A percentile compares a stretch with the other conserved stretches of the same genome.
phyloP scores from a whole-genome alignment of 2,113 vertebrate genomes.

The Acinonyx jubatus region DNA sequence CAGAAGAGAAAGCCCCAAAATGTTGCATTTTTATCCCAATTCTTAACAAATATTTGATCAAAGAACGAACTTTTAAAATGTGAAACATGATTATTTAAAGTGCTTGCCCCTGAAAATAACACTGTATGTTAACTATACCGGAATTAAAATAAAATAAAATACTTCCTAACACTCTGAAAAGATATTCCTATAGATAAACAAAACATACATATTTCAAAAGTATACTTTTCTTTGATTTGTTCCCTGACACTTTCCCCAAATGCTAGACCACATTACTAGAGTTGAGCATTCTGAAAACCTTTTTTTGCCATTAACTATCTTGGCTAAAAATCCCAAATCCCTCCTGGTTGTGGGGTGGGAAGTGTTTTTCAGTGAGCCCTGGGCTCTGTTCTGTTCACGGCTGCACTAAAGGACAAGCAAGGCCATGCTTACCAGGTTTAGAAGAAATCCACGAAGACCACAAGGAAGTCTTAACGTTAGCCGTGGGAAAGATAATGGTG shows the following conservation, averaged over 20 bases:
- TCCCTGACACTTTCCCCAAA: neutral
- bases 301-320: neutral
- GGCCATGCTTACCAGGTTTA: neutral
- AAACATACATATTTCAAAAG: neutral
- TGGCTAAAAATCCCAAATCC: neutral
- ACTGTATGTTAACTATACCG: neutral
- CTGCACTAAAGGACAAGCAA: neutral
- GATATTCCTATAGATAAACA: neutral
- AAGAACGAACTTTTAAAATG: neutral
- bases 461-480: neutral
- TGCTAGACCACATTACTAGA: neutral
- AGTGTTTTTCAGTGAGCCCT: neutral
- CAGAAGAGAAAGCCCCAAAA: neutral
- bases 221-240: neutral
- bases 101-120: neutral
- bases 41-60: neutral
- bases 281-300: neutral
- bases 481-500: no score
- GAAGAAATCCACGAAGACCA: neutral
- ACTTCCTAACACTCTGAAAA: neutral
- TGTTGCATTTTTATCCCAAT: neutral
- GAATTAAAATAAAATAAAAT: neutral
- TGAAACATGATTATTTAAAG: conserved; percentile 1
- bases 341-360: neutral
- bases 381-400: neutral